Percentiles rank a stretch among this genome's conserved stretches.
Conservation (phyloP, 2,888 invertebrate species). For the Halictus quadricinctus region DNA sequence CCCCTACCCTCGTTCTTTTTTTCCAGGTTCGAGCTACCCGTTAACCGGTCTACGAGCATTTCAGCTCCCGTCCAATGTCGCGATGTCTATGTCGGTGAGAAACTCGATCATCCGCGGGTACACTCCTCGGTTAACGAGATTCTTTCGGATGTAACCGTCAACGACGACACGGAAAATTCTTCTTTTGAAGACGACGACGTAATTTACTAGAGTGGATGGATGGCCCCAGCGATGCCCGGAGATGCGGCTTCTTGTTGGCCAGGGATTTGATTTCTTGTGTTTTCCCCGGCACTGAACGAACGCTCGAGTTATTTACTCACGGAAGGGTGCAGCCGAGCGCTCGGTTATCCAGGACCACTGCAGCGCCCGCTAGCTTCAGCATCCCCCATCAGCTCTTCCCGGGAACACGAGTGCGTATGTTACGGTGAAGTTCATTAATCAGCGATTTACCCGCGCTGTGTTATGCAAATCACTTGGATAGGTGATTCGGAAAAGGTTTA, state of each 20-base stretch:
- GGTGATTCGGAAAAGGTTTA: not conserved
- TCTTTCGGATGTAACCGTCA: constrained; percentile 35
- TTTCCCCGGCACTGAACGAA: constrained; percentile 11
- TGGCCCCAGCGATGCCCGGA: not conserved
- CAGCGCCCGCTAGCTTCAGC: not conserved
- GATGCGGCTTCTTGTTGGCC: constrained; percentile 5
- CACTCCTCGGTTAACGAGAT: constrained; percentile 61
- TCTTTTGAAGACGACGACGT: constrained; percentile 23
- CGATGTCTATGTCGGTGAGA: constrained; percentile 22
- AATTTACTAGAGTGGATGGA: constrained; percentile 45
- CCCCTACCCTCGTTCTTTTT: not conserved
- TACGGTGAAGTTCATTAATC: constrained; percentile 10
- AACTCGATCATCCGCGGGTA: constrained; percentile 51
- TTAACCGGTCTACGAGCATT: constrained; percentile 26
- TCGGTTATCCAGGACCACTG: constrained; percentile 12
- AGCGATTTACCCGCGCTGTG: not conserved
- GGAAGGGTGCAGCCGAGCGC: not conserved
- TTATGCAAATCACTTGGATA: not conserved
- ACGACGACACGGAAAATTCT: constrained; percentile 15
- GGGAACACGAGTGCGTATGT: not conserved
- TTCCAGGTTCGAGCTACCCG: not conserved
- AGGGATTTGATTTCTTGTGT: constrained; percentile 31
- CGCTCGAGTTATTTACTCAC: constrained; percentile 17
- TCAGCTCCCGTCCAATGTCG: constrained; percentile 8
- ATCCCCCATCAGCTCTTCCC: not conserved